Evolutionary conservation across 53 echinoderm and acorn worm genomes (phyloP), one percentile per base, ranked within the genome.

Genomic region (Pentamera pediparva): DNA sequence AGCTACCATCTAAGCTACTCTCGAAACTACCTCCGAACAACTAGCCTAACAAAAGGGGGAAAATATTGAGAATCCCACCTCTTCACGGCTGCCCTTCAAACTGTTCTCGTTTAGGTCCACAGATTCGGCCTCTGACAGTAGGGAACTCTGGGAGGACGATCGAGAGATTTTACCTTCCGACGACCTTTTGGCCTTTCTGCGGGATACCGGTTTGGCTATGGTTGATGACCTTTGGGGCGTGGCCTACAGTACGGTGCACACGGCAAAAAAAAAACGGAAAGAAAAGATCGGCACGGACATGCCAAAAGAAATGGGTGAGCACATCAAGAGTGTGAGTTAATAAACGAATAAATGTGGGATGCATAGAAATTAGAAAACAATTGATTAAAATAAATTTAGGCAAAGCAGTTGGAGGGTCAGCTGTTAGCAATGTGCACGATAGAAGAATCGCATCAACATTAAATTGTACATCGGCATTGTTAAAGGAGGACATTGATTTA

Each of bases 71-170:
- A 53, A 72, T 54, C 73, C 51, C 73, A 72, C 73, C 73, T 72
- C 73, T 72, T 72, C 67, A 27, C 45, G 40, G 67, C 45, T 67
- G n/a, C 45, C 67, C 39, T 67, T 67, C 30, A 57, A 29, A n/a
- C 24, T 54, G 29, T 67, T 67, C 55, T 72, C 73, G 35, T 54
- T 72, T 54, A 72, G 54, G 53, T 51, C 55, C 73, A 72, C 73
- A n/a, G 73, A 72, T 53, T 72, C 73, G 11, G 73, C 73, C 3
- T 72, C 73, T 34, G 73, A 72, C 73, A 72, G 55, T 37, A 72
- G 34, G 52, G 73, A 72, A 72, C 53, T 72, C 73, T 72, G 73
- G 73, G 73, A 72, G 54, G 73, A 72, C 54, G 73, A 72, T 33
- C 73, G 73, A 21, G 73, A 72, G 20, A 72, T 19, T 72, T 54